Evolutionary conservation across 2,888 invertebrate species (phyloP).

Genomic region (Neelides folsomi): DNA sequence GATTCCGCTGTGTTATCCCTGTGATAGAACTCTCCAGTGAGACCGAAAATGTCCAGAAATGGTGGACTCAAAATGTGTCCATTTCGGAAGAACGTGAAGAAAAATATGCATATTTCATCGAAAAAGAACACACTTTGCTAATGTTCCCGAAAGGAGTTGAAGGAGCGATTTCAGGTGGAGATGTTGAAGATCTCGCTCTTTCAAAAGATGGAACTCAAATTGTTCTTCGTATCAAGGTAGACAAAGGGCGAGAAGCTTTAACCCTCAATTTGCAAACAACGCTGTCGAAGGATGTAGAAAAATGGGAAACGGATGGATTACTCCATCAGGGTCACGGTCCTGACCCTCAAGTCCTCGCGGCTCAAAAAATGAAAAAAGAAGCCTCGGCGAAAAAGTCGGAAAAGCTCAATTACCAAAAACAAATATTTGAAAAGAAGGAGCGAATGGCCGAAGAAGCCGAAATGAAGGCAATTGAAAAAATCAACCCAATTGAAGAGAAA

Average conservation of each 20-base stretch:
- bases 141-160: conserved; percentile 61
- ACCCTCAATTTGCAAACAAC: conserved; percentile 55
- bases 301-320: conserved; percentile 38
- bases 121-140: conserved; percentile 58
- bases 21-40: conserved; percentile 18
- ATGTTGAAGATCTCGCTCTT: conserved; percentile 60
- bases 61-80: conserved; percentile 15
- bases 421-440: conserved; percentile 66
- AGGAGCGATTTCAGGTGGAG: conserved; percentile 61
- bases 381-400: no score
- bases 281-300: conserved; percentile 39
- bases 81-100: conserved; percentile 44
- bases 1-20: conserved; percentile 24
- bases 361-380: conserved; percentile 41
- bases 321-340: conserved; percentile 60
- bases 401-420: conserved; percentile 37
- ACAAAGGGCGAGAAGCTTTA: conserved; percentile 37
- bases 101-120: conserved; percentile 60
- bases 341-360: conserved; percentile 49
- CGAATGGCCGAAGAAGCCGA: conserved; percentile 50
- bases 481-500: conserved; percentile 36
- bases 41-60: conserved; percentile 5
- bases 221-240: conserved; percentile 46
- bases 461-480: conserved; percentile 41
- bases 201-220: conserved; percentile 63